Conservation (phyloP, 2,113 vertebrate genomes). For the Neomonachus schauinslandi region DNA sequence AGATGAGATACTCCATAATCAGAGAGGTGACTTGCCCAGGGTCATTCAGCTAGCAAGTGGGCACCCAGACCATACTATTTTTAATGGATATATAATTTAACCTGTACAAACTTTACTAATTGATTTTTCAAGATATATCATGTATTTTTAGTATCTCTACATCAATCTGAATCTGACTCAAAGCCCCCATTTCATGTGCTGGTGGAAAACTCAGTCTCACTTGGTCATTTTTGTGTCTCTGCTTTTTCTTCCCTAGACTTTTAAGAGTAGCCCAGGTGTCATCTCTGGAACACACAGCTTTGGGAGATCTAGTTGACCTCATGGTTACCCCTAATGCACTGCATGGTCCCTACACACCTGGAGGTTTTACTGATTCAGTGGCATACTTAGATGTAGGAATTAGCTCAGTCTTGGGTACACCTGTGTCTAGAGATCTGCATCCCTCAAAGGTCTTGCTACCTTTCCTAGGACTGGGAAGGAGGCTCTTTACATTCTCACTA, state of each 20-base stretch:
- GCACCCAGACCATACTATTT: not conserved
- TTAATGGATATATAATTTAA: not conserved
- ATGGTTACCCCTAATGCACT: too few relatives aligned
- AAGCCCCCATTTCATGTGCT: not conserved
- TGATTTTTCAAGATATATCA: not conserved
- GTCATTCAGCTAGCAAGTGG: not conserved
- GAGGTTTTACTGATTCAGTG: not conserved
- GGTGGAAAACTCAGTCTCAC: not conserved
- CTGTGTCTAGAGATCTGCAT: not conserved
- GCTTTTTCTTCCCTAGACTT: not conserved
- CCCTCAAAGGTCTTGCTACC: not conserved
- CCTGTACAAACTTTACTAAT: not conserved
- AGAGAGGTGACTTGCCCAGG: not conserved
- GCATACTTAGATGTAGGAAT: not conserved
- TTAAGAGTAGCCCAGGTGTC: not conserved
- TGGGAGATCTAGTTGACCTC: not conserved
- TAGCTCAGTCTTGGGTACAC: not conserved
- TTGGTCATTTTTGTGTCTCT: not conserved
- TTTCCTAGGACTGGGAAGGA: not conserved
- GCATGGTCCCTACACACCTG: too few relatives aligned
- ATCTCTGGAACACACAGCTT: not conserved
- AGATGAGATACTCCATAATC: not conserved
- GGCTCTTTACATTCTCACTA: not conserved
- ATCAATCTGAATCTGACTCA: not conserved
- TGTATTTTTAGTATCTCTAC: not conserved